Evolutionary conservation across 1,140 invertebrate species (phyloP).

Genomic region (Mizuhopecten yessoensis): DNA sequence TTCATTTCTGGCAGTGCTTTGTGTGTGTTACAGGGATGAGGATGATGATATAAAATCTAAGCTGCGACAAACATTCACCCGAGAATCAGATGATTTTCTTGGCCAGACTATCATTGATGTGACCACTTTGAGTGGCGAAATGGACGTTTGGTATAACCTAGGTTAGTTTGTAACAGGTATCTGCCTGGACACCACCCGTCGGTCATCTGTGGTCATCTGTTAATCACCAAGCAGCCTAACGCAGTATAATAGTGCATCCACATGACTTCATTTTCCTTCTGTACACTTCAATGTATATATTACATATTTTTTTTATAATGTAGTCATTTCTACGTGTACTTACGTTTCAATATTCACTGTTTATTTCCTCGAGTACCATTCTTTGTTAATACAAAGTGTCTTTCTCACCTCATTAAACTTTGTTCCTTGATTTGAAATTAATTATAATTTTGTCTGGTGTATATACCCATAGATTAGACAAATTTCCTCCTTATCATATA

Average conservation of each 20-base stretch:
- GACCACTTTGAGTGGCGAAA: conserved; percentile 97
- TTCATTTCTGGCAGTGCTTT: conserved; percentile 48
- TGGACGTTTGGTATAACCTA: conserved; percentile 99
- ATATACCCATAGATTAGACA: not conserved
- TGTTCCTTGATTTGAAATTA: not conserved
- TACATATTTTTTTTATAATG: not conserved
- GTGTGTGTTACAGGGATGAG: conserved; percentile 90
- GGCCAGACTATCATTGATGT: conserved; percentile 99
- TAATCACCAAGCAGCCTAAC: conserved; percentile 31
- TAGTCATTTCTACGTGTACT: not conserved
- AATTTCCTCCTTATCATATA: not conserved
- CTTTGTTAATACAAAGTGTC: not conserved
- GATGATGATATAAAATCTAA: conserved; percentile 99
- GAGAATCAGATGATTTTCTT: conserved; percentile 99
- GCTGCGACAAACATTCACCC: conserved; percentile 96
- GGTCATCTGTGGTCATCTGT: conserved; percentile 31
- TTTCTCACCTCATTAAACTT: not conserved
- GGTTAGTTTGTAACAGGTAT: conserved; percentile 72
- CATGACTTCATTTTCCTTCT: conserved; percentile 2
- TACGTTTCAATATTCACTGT: not conserved
- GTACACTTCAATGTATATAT: not conserved
- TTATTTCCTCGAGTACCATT: not conserved
- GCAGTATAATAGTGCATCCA: not conserved
- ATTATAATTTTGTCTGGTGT: conserved; percentile 23
- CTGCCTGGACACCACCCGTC: not conserved